Conservation (phyloP, 1,140 invertebrate species). For the Propsilocerus akamusi region DNA sequence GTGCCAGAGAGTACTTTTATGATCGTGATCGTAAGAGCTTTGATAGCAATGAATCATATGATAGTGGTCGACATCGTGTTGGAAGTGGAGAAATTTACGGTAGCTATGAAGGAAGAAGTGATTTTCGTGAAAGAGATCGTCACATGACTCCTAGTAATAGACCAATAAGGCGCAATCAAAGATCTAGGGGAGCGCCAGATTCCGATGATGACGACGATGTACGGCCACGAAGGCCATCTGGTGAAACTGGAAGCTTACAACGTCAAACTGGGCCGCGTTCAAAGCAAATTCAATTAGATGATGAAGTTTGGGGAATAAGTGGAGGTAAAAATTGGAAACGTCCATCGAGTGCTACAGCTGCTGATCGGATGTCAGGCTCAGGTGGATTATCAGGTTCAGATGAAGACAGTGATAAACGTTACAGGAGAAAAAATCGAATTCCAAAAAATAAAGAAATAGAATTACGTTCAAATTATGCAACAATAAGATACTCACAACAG, state of each 20-base stretch:
- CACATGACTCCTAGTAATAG: constrained; percentile 16
- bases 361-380: constrained; percentile 28
- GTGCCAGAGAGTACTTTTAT: constrained; percentile 16
- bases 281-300: constrained; percentile 31
- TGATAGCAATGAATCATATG: constrained; percentile 23
- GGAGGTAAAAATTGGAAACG: constrained; percentile 33
- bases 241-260: constrained; percentile 16
- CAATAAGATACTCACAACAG: constrained; percentile 3
- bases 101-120: constrained; percentile 17
- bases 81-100: constrained; percentile 23
- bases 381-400: constrained; percentile 24
- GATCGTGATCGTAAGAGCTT: constrained; percentile 20
- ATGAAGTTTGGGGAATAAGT: constrained; percentile 20
- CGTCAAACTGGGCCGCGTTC: constrained; percentile 14
- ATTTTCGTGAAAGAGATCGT: constrained; percentile 16
- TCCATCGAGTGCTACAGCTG: constrained; percentile 38
- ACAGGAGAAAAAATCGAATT: constrained; percentile 17
- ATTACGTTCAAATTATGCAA: constrained; percentile 3
- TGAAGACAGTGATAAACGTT: constrained; percentile 23
- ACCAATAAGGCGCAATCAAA: constrained; percentile 13
- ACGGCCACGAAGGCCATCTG: constrained; percentile 8
- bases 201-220: constrained; percentile 22
- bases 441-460: constrained; percentile 14
- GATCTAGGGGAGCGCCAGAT: constrained; percentile 11
- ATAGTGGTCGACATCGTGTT: constrained; percentile 16